These are phyloP conservation scores for Planiliza haematocheilus DNA, from an alignment of 2,113 vertebrate genomes.

Conservation along the genomic window DNA sequence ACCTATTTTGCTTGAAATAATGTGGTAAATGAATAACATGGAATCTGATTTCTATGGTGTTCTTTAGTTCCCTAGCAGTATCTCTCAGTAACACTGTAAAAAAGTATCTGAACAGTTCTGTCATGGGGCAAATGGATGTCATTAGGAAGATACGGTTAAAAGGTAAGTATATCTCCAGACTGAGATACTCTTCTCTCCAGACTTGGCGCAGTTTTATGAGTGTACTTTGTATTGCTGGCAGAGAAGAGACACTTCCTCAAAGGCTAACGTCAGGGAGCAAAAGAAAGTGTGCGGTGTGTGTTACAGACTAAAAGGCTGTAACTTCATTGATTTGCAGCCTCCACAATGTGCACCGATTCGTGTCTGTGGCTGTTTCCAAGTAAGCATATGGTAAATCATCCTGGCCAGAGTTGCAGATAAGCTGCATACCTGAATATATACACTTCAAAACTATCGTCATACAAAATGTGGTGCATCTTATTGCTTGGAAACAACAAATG, in stretches of 20 bases:
- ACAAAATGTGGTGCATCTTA: conserved; percentile 35
- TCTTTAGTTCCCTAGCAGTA: too few species aligned
- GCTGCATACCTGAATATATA: not conserved
- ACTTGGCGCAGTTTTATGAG: too few species aligned
- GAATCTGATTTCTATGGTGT: too few species aligned
- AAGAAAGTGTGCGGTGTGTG: not conserved
- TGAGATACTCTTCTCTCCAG: too few species aligned
- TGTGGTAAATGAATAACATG: too few species aligned
- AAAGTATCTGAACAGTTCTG: too few species aligned
- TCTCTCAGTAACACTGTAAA: too few species aligned
- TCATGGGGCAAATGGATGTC: too few species aligned
- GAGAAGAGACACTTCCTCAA: not conserved
- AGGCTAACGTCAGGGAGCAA: conserved; percentile 2
- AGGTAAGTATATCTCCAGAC: too few species aligned
- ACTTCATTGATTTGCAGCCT: conserved; percentile 3
- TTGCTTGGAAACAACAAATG: conserved; percentile 15
- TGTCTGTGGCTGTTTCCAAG: conserved; percentile 13
- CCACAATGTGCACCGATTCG: conserved; percentile 3
- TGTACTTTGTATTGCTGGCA: not conserved
- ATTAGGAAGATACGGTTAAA: too few species aligned
- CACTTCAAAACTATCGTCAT: conserved; percentile 9
- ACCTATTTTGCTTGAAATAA: too few species aligned
- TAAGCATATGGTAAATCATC: not conserved
- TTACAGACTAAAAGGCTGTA: conserved; percentile 6
- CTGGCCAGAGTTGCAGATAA: not conserved